Conservation (phyloP, 2,797 vertebrate genomes). For the Loriculus beryllinus region DNA sequence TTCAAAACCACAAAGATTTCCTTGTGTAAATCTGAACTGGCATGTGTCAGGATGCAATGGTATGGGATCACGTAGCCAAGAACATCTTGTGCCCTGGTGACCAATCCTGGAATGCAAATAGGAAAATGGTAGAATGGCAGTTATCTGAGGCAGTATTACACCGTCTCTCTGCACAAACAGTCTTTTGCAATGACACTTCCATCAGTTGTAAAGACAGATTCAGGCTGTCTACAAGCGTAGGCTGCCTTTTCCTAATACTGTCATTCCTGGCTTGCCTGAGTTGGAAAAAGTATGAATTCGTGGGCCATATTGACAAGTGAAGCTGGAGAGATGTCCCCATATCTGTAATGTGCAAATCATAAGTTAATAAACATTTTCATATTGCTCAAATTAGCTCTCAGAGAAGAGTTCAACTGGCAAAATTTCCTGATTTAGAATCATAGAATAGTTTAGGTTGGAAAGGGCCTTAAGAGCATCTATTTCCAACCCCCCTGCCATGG, state of each 20-base stretch:
- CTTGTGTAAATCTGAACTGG: slow-evolving; percentile 31
- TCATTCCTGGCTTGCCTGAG: not conserved
- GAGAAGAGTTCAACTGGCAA: not conserved
- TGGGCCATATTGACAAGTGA: not conserved
- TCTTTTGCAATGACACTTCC: not conserved
- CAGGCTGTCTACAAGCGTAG: not conserved
- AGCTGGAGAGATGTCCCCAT: not conserved
- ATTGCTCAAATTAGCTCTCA: not conserved
- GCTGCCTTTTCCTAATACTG: not conserved
- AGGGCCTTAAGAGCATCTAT: not conserved
- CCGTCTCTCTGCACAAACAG: not conserved
- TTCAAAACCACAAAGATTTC: slow-evolving; percentile 48
- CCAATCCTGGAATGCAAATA: not conserved
- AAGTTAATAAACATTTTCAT: not conserved
- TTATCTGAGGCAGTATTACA: not conserved
- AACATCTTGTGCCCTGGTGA: slow-evolving; percentile 1
- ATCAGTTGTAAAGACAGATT: not conserved
- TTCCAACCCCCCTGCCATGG: not conserved
- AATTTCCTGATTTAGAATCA: not conserved
- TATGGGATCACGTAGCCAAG: slow-evolving; percentile 10
- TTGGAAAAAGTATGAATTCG: not conserved
- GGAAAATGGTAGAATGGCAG: not conserved
- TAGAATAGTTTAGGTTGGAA: not conserved
- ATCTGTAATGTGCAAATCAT: not conserved
- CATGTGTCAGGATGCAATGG: not conserved